Base-by-base conservation (phyloP, 2,113 vertebrate species). In the Alligator sinensis region DNA sequence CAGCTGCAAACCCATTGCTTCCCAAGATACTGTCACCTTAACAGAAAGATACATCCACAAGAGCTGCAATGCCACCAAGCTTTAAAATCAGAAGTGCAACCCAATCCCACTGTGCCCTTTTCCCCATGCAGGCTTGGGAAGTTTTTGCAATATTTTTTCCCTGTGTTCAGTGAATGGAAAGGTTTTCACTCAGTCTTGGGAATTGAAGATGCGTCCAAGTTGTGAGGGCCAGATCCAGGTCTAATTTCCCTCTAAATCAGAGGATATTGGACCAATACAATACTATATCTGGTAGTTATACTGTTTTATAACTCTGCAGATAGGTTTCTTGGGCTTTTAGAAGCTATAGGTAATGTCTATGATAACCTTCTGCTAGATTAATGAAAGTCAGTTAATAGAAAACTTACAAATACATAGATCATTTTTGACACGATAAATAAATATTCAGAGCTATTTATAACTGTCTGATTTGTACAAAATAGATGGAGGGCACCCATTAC, bases 301-400 rank as follows among this genome's bases (percentile, higher is more conserved):
- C 5, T 76, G 16, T 76, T 24, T 72, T 63, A 8, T 59, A 25
- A 25, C 15, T 60, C 3, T 64, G 6, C 0, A 0, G 72, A 62
- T 61, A 34, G 12, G 61, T 90, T 62, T 62, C 22, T 62, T 62
- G 24, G 61, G 21, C 22, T 24, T 25, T 21, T 62, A 62, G 5
- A 68, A 77, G 62, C 11, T 25, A 16, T 4, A 25, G 25, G 11
- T 47, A 88, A 61, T 72, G 14, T 70, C 87, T 90, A 27, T 77
- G 8, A 84, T 57, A 2, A 85, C 61, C n/a, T 68, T 25, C 22
- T 4, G 2, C 74, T 77, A 38, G 80, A 24, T 87, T 25, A 84
- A 18, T 5, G 38, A 87, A 89, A 88, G 38, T 62, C 61, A 62
- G 61, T 22, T 17, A 82, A 82, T 59, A 55, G 5, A 74, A 81